These are phyloP conservation scores for Lipotes vexillifer DNA, from an alignment of 2,113 vertebrate genomes.

Conservation along the genomic window DNA sequence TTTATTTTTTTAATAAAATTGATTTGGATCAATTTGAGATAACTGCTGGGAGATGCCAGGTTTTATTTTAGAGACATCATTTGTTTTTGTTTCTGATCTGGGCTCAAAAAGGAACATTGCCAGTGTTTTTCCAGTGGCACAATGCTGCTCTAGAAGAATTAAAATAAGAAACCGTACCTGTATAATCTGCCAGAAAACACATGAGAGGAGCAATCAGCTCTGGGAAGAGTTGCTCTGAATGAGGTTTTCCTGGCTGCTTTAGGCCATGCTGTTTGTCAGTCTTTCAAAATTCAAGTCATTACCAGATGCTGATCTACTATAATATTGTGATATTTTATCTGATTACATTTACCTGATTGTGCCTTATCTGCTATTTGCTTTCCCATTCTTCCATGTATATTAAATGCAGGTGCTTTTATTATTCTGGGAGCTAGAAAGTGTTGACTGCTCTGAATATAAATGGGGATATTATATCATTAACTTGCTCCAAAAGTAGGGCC, in stretches of 20 bases:
- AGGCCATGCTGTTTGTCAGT: slow-evolving; percentile 85
- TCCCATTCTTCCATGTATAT: slow-evolving; percentile 89
- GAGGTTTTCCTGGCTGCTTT: slow-evolving; percentile 81
- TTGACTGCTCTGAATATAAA: slow-evolving; percentile 91
- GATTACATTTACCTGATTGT: slow-evolving; percentile 92
- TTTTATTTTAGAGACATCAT: not conserved
- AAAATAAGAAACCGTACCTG: slow-evolving; percentile 79
- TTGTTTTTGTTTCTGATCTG: slow-evolving; percentile 42
- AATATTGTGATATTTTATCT: slow-evolving; percentile 92
- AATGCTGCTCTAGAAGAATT: slow-evolving; percentile 75
- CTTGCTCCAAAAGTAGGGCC: slow-evolving; percentile 86
- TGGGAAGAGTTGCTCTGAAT: slow-evolving; percentile 79
- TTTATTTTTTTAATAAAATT: slow-evolving; percentile 46
- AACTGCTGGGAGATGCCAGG: not conserved
- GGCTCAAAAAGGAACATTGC: not conserved
- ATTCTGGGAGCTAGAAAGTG: slow-evolving; percentile 83
- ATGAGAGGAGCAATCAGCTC: slow-evolving; percentile 81
- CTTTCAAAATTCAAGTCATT: slow-evolving; percentile 87
- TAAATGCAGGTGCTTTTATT: slow-evolving; percentile 93
- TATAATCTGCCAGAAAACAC: slow-evolving; percentile 82
- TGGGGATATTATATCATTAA: slow-evolving; percentile 92
- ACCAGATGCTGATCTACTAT: slow-evolving; percentile 88
- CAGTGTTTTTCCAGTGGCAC: slow-evolving; percentile 59
- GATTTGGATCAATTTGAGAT: slow-evolving; percentile 43
- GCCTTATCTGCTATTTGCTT: slow-evolving; percentile 88